Evolutionary conservation across 2,113 vertebrate species (phyloP).

Genomic region (Bubo scandiacus): DNA sequence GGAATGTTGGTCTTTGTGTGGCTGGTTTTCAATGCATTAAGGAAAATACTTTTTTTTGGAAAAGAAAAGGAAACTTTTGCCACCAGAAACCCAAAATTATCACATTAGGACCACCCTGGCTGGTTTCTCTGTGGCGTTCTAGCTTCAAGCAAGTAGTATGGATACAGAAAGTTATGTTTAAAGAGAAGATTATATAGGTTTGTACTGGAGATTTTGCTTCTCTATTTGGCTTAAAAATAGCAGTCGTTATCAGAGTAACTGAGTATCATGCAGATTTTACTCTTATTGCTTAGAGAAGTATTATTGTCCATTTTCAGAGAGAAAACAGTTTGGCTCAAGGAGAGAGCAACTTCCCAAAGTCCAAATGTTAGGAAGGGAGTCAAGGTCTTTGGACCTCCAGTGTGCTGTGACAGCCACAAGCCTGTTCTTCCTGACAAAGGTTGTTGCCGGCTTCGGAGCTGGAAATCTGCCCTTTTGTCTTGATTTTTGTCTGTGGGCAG

Average conservation of each 20-base stretch:
- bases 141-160: not conserved
- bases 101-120: slow-evolving; percentile 37
- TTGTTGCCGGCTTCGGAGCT: not conserved
- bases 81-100: slow-evolving; percentile 35
- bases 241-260: not conserved
- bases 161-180: not conserved
- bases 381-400: not conserved
- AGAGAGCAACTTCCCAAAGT: not conserved
- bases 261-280: not conserved
- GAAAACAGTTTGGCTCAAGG: not conserved
- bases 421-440: not conserved
- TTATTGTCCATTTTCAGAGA: not conserved
- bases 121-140: not conserved
- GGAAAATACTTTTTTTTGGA: not conserved
- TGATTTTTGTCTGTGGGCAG: not conserved
- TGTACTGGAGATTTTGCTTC: not conserved
- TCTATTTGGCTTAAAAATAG: not conserved
- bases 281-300: not conserved
- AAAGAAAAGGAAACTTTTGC: not conserved
- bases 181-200: not conserved
- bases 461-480: not conserved
- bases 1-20: slow-evolving; percentile 3
- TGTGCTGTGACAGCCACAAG: not conserved
- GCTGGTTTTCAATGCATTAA: not conserved
- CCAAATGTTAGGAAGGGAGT: not conserved